Evolutionary conservation across 2,888 invertebrate species (phyloP).

Genomic region (Mantis religiosa): DNA sequence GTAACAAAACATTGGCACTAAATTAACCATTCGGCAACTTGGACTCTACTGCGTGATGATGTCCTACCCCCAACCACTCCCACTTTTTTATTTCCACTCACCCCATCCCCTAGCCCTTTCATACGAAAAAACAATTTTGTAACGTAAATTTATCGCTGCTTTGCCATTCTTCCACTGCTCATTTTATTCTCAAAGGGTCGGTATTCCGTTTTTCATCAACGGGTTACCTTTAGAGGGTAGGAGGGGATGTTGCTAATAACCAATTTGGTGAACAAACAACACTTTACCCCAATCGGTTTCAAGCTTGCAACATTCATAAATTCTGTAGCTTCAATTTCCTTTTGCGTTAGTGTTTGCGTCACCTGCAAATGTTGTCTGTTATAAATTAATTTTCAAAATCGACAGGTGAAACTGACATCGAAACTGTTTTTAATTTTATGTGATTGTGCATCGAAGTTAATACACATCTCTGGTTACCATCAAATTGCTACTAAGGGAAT

Average conservation of each 20-base stretch:
- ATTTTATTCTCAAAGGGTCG: not conserved
- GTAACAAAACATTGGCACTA: not conserved
- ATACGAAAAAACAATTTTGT: not conserved
- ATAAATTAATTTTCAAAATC: not conserved
- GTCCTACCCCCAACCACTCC: not conserved
- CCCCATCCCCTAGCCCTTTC: not conserved
- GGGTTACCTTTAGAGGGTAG: not conserved
- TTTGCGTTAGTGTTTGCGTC: not conserved
- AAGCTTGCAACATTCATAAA: not conserved
- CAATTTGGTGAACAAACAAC: not conserved
- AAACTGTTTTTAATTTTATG: not conserved
- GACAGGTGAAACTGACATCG: not conserved
- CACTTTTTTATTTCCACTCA: not conserved
- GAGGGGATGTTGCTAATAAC: not conserved
- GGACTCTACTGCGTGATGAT: not conserved
- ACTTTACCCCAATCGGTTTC: not conserved
- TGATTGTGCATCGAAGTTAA: not conserved
- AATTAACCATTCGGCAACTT: not conserved
- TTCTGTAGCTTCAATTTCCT: not conserved
- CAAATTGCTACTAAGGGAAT: not conserved
- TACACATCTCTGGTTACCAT: not conserved
- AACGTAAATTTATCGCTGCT: not conserved
- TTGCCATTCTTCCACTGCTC: not conserved
- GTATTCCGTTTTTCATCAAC: not conserved
- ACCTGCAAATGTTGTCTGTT: not conserved